phyloP scores from a whole-genome alignment of 2,797 vertebrate species.

The Spinus olivaceus region DNA sequence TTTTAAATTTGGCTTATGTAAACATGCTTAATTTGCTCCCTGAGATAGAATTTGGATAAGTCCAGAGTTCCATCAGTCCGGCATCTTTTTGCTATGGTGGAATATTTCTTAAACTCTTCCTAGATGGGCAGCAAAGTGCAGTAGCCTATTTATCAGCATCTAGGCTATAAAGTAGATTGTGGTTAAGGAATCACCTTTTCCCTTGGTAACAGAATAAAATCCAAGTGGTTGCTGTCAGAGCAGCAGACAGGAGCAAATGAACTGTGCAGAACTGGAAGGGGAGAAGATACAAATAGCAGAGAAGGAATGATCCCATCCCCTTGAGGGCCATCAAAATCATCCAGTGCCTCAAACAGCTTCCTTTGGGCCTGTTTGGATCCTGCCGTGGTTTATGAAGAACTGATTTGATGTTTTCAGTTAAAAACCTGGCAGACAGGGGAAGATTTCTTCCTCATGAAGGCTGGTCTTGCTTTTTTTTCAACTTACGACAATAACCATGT shows the following conservation, averaged over 20 bases:
- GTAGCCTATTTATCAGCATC: background rate
- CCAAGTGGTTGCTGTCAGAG: background rate
- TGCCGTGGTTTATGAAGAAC: background rate
- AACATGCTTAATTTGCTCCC: background rate
- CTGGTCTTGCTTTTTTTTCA: background rate
- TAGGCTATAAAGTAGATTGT: background rate
- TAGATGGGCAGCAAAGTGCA: background rate
- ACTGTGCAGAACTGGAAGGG: background rate
- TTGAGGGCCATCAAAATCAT: background rate
- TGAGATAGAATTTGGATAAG: background rate
- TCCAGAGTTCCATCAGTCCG: background rate
- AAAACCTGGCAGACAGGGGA: background rate
- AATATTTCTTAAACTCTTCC: background rate
- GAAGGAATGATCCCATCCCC: background rate
- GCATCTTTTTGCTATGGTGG: background rate
- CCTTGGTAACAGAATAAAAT: background rate
- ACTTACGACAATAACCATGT: background rate
- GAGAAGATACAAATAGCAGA: background rate
- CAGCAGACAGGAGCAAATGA: background rate
- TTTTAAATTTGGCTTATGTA: background rate
- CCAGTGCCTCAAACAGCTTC: background rate
- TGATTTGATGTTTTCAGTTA: background rate
- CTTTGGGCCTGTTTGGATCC: background rate
- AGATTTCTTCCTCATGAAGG: background rate
- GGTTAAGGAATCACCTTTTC: background rate